These are phyloP conservation scores for Prolemur simus DNA, from an alignment of 2,113 vertebrate species.

Conservation along the genomic window DNA sequence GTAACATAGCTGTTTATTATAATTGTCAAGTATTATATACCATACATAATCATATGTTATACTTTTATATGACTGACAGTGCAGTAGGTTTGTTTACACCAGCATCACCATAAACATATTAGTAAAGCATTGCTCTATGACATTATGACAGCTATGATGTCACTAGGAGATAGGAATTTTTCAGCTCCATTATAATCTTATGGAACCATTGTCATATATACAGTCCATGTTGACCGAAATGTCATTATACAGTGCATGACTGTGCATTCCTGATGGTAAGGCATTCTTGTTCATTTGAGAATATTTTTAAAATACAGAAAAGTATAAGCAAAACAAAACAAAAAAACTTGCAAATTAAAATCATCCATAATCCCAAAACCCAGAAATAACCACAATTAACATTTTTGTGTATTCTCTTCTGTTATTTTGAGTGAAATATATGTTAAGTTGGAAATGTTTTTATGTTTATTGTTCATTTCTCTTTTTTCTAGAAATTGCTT, in stretches of 20 bases:
- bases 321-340: neutral
- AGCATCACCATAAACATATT: neutral
- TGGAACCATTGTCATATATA: neutral
- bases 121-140: neutral
- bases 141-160: neutral
- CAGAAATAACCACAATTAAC: neutral
- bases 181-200: neutral
- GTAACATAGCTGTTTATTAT: neutral
- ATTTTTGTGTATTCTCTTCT: neutral
- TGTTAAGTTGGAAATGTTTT: neutral
- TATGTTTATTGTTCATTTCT: neutral
- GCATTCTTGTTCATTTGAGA: neutral
- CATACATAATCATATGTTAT: neutral
- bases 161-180: neutral
- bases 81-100: neutral
- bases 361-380: neutral
- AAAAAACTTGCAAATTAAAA: neutral
- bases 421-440: neutral
- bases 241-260: neutral
- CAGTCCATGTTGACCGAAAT: neutral
- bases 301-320: neutral
- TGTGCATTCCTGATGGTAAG: neutral
- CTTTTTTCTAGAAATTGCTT: neutral
- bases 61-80: neutral
- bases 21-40: neutral